Evolutionary conservation across 2,797 vertebrate genomes (phyloP).

Genomic region (Thamnophis elegans): DNA sequence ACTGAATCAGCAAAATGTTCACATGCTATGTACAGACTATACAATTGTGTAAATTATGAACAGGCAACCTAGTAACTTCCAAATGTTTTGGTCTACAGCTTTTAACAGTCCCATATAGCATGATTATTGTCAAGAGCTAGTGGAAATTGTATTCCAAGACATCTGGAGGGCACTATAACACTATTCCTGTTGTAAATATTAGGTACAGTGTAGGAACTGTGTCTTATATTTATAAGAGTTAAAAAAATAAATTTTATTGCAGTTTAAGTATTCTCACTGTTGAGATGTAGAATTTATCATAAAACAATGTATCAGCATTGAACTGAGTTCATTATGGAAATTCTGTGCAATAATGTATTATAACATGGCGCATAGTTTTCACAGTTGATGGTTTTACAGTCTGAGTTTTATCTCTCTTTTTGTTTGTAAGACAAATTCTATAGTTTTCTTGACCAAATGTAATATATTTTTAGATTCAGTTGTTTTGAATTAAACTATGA

Average conservation of each 20-base stretch:
- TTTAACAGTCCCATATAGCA: neutral
- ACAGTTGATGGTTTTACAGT: slow-evolving; percentile 21
- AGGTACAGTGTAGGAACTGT: slow-evolving; percentile 35
- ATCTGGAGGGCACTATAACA: neutral
- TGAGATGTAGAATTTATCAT: slow-evolving; percentile 37
- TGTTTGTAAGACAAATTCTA: neutral
- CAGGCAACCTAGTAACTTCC: neutral
- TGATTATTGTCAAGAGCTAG: neutral
- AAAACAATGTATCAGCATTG: slow-evolving; percentile 40
- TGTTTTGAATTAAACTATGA: neutral
- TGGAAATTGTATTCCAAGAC: neutral
- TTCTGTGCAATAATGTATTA: slow-evolving; percentile 42
- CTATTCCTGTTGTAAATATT: slow-evolving; percentile 4
- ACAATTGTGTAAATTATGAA: neutral
- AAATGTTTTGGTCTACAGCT: neutral
- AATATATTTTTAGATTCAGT: neutral
- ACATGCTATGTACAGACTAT: neutral
- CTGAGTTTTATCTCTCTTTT: neutral
- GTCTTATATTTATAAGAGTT: slow-evolving; percentile 39
- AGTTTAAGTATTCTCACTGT: slow-evolving; percentile 29
- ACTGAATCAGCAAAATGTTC: neutral
- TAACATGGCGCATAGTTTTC: slow-evolving; percentile 51
- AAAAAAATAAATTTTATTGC: slow-evolving; percentile 38
- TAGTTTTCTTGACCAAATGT: neutral
- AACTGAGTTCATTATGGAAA: slow-evolving; percentile 48